phyloP scores from a whole-genome alignment of 2,888 invertebrate genomes.

The Mimas tiliae region DNA sequence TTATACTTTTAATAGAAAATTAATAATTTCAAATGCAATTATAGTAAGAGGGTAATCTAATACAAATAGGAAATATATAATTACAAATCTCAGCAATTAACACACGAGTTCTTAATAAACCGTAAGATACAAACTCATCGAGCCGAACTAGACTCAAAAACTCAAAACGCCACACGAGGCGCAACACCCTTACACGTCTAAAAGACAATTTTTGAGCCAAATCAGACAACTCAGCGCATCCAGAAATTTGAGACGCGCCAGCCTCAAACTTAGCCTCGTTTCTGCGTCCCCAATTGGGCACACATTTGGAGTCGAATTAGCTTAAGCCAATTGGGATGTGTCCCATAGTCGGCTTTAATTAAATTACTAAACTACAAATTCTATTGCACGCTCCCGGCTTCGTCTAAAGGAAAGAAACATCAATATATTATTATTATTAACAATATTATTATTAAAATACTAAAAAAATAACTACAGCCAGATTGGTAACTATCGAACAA shows the following conservation, averaged over 20 bases:
- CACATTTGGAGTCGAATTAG: neutral
- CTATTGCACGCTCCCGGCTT: slow-evolving; percentile 82
- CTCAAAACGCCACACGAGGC: slow-evolving; percentile 21
- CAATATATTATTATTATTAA: slow-evolving; percentile 31
- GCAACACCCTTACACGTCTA: neutral
- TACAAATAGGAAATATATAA: no score
- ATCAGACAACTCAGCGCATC: neutral
- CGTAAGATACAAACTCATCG: neutral
- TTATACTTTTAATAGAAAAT: no score
- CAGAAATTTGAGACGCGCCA: neutral
- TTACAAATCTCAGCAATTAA: neutral
- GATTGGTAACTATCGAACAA: slow-evolving; percentile 57
- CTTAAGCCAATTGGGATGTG: neutral
- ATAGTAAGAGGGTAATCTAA: no score
- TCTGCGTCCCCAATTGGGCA: neutral
- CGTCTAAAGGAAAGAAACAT: slow-evolving; percentile 50
- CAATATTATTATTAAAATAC: slow-evolving; percentile 27
- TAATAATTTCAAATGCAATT: no score
- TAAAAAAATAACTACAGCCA: slow-evolving; percentile 52
- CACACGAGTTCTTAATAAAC: slow-evolving; percentile 4
- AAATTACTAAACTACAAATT: slow-evolving; percentile 27
- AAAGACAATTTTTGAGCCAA: slow-evolving; percentile 7
- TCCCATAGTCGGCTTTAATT: neutral
- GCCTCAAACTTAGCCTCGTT: neutral
- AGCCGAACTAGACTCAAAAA: slow-evolving; percentile 20